Percentiles rank a stretch among this genome's conserved stretches.
These are phyloP conservation scores for Pterocles gutturalis DNA, from an alignment of 2,113 vertebrate species.

Conservation along the genomic window DNA sequence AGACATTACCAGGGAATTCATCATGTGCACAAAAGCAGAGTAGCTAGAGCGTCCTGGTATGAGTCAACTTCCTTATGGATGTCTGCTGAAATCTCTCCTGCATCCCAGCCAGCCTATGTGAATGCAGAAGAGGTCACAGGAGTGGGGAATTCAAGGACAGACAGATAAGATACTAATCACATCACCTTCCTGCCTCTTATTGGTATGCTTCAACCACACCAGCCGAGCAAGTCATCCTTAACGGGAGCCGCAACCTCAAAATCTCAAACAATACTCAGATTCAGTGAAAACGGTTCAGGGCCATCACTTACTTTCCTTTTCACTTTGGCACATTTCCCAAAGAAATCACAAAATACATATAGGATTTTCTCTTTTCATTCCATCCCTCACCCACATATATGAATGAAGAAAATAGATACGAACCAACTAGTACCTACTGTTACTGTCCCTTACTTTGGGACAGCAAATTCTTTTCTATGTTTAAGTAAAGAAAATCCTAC, in stretches of 20 bases:
- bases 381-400: not conserved
- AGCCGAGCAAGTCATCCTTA: not conserved
- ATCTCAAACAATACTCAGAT: not conserved
- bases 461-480: not conserved
- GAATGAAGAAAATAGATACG: not conserved
- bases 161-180: conserved; percentile 39
- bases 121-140: not conserved
- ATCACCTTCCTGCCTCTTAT: not conserved
- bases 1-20: not conserved
- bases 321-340: not conserved
- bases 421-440: not conserved
- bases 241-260: not conserved
- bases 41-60: rapidly evolving
- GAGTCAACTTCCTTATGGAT: not conserved
- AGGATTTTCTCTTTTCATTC: not conserved
- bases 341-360: not conserved
- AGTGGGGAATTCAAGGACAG: conserved; percentile 11
- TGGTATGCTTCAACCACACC: not conserved
- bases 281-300: not conserved
- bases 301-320: not conserved
- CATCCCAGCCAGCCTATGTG: not conserved
- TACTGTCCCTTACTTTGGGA: not conserved
- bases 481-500: not conserved
- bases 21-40: not conserved
- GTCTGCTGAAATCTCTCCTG: not conserved